phyloP scores from a whole-genome alignment of 2,888 invertebrate genomes.

The Ashinkailepas kermadecensis region DNA sequence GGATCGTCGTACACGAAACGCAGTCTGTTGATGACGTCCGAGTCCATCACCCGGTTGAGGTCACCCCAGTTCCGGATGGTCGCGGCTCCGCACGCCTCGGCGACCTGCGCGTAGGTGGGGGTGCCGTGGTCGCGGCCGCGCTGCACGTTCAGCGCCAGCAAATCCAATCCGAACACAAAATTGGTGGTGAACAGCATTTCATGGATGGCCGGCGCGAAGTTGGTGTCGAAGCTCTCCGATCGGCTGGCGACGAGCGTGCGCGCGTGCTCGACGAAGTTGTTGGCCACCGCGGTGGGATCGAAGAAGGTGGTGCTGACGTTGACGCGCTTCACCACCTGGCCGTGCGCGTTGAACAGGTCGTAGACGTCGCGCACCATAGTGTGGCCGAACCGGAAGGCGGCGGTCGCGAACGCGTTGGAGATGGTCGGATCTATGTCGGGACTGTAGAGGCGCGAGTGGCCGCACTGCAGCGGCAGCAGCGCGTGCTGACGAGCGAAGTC shows the following conservation, averaged over 20 bases:
- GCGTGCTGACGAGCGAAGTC: constrained; percentile 32
- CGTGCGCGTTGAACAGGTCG: neutral
- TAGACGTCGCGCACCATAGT: constrained; percentile 29
- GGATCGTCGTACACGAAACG: neutral
- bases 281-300: neutral
- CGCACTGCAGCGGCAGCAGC: neutral
- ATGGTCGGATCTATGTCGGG: constrained; percentile 21
- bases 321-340: neutral
- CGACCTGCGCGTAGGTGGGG: constrained; percentile 28
- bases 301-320: neutral
- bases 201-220: neutral
- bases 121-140: constrained; percentile 30
- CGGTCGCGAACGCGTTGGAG: constrained; percentile 30
- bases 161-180: constrained; percentile 29
- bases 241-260: neutral
- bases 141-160: constrained; percentile 32
- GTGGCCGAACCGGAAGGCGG: constrained; percentile 32
- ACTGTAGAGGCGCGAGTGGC: constrained; percentile 27
- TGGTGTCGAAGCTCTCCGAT: neutral
- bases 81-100: constrained; percentile 23
- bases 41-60: neutral
- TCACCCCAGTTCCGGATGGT: neutral
- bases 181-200: neutral
- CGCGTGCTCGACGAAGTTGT: neutral
- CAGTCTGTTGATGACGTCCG: neutral